Conservation (phyloP, 30 jellyfish, hydroid and myxozoan genomes). For the Pelagia noctiluca region DNA sequence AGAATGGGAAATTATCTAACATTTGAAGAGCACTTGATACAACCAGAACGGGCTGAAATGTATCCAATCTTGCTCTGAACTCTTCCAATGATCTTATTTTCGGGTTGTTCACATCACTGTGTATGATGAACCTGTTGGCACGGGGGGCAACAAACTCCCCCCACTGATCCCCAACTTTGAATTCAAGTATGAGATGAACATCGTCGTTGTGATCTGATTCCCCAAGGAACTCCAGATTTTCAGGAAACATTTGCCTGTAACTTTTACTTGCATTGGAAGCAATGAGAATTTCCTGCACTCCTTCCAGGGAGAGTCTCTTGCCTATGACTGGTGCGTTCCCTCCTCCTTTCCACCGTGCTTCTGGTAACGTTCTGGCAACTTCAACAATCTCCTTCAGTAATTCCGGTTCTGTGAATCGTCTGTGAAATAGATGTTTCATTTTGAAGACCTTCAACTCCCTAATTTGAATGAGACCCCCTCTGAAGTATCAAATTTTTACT, state of each 20-base stretch:
- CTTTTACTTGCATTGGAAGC: conserved; percentile 84
- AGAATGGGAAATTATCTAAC: conserved; percentile 90
- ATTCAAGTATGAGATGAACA: conserved; percentile 87
- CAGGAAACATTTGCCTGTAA: conserved; percentile 60
- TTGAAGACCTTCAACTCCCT: no score
- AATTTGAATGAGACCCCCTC: no score
- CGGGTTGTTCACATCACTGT: conserved; percentile 88
- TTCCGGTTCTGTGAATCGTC: conserved; percentile 65
- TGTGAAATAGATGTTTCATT: no score
- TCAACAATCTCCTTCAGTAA: conserved; percentile 49
- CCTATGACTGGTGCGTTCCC: conserved; percentile 97
- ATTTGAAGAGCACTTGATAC: conserved; percentile 89
- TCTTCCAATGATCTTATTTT: conserved; percentile 68
- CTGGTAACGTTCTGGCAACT: conserved; percentile 64
- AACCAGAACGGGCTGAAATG: conserved; percentile 71
- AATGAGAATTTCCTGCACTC: conserved; percentile 65
- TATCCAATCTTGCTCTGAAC: conserved; percentile 39
- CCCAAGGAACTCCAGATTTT: conserved; percentile 70
- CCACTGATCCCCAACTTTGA: conserved; percentile 87
- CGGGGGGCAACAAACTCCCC: conserved; percentile 84
- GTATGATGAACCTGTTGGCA: conserved; percentile 88
- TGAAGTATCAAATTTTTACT: no score
- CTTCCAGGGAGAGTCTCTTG: conserved; percentile 76
- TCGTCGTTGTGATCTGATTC: conserved; percentile 77
- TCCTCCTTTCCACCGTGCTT: conserved; percentile 86